Percentiles rank a stretch among this genome's conserved stretches.
These are phyloP conservation scores for Tupaia chinensis DNA, from an alignment of 2,113 vertebrate genomes.

Conservation along the genomic window DNA sequence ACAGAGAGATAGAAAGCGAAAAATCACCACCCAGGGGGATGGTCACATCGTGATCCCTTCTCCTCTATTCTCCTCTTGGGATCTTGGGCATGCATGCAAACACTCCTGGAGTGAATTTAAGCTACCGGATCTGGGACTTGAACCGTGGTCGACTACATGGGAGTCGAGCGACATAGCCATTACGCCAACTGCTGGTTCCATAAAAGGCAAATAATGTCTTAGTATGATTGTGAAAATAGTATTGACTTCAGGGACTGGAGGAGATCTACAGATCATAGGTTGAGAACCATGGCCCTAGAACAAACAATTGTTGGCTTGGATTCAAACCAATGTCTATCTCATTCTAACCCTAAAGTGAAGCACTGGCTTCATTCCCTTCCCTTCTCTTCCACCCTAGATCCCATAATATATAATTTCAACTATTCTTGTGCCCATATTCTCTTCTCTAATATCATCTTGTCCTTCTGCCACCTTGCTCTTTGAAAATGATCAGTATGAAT, in stretches of 20 bases:
- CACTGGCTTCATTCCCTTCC: background rate
- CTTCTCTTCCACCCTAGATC: background rate
- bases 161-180: too few relatives aligned
- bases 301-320: background rate
- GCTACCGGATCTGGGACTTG: too few relatives aligned
- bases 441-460: background rate
- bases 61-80: too few relatives aligned
- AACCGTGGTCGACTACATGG: too few relatives aligned
- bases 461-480: background rate
- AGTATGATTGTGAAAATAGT: background rate
- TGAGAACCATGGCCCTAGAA: background rate
- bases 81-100: too few relatives aligned
- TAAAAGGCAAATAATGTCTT: background rate
- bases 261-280: background rate
- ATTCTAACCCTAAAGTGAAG: background rate
- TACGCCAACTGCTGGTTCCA: too few relatives aligned
- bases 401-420: background rate
- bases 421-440: background rate
- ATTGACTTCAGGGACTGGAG: background rate
- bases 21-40: too few relatives aligned
- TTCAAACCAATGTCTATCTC: background rate
- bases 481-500: constrained; percentile 2
- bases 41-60: too few relatives aligned
- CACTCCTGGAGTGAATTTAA: too few relatives aligned
- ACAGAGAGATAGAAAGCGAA: too few relatives aligned